A percentile compares a stretch with the other conserved stretches of the same genome.
Conservation (phyloP, 2,888 invertebrate species). For the Plagodis pulveraria region DNA sequence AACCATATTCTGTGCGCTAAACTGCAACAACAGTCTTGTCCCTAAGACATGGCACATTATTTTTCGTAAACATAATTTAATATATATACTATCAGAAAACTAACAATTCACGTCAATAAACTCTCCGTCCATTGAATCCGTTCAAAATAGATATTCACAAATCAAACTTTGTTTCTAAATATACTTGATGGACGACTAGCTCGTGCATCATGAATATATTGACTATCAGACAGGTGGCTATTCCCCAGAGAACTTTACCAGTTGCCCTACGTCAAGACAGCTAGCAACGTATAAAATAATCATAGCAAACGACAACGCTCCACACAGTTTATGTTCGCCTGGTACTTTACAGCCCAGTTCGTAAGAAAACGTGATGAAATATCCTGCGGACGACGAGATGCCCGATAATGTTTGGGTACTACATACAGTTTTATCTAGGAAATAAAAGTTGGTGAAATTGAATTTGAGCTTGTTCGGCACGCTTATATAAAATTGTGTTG, state of each 20-base stretch:
- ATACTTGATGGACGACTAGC: slow-evolving; percentile 11
- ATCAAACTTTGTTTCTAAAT: slow-evolving; percentile 16
- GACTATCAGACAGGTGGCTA: slow-evolving; percentile 50
- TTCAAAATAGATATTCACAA: slow-evolving; percentile 11
- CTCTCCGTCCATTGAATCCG: too few species aligned
- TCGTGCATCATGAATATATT: slow-evolving; percentile 36
- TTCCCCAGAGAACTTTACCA: slow-evolving; percentile 55
- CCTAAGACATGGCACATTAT: too few species aligned
- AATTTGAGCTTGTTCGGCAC: slow-evolving; percentile 1
- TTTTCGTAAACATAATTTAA: too few species aligned
- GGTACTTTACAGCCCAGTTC: slow-evolving; percentile 27
- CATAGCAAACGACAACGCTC: slow-evolving; percentile 26
- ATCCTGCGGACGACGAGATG: slow-evolving; percentile 3
- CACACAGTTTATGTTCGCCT: slow-evolving; percentile 39
- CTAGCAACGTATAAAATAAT: slow-evolving; percentile 38
- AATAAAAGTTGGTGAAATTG: slow-evolving; percentile 1
- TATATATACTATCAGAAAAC: too few species aligned
- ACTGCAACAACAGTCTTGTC: too few species aligned
- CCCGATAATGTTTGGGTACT: neutral
- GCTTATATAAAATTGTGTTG: too few species aligned
- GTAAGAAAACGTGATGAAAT: slow-evolving; percentile 15
- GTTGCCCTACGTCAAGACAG: slow-evolving; percentile 36
- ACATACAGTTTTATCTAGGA: slow-evolving; percentile 9
- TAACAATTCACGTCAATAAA: too few species aligned
- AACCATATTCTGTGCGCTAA: too few species aligned